Base-by-base conservation (phyloP, 1,140 invertebrate species). In the Tetragnatha versicolor region DNA sequence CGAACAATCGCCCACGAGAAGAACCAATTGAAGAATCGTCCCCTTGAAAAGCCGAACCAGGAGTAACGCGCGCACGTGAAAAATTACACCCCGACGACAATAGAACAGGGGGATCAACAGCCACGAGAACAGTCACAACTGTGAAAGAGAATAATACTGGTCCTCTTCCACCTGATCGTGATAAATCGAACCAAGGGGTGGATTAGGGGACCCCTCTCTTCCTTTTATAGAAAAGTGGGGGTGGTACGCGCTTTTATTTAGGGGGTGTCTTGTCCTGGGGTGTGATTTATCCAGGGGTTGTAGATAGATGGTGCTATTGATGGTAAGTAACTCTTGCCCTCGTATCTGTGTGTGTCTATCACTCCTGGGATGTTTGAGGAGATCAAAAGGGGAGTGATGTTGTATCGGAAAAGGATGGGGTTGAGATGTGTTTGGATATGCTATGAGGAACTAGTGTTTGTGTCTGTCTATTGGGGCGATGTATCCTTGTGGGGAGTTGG, bases 131-230 rank as follows among this genome's bases (percentile, higher is more conserved):
- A 69, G 47, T 27, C 45, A 14, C 65, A 17, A 25, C 53, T 14
- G 47, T n/a, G 69, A 58, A 37, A 22, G 42, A 58, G 69, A 72
- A 72, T 72, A 72, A 72, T 72, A 58, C 69, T 58, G 33, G 14
- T 72, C 37, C 42, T 42, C 53, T 37, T 72, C 31, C 69, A 72
- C 69, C 69, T 72, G 51, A 72, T 72, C 69, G 69, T 72, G 69
- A 72, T 72, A 72, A 72, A 72, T 72, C 69, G 69, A 42, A 31
- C 37, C 35, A 27, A 58, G 69, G 53, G 69, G 53, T n/a, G 53
- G 69, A 72, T 72, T 72, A 72, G 17, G 42, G 51, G 12, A 5
- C 51, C 17, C 55, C 29, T 17, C 12, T 2, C 29, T 17, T 31
- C 20, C 37, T 58, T 72, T 72, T 33, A 58, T 66, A 42, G 35